A percentile compares a stretch with the other conserved stretches of the same genome.
Evolutionary conservation across 1,140 invertebrate species (phyloP).

Genomic region (Nomia melanderi): DNA sequence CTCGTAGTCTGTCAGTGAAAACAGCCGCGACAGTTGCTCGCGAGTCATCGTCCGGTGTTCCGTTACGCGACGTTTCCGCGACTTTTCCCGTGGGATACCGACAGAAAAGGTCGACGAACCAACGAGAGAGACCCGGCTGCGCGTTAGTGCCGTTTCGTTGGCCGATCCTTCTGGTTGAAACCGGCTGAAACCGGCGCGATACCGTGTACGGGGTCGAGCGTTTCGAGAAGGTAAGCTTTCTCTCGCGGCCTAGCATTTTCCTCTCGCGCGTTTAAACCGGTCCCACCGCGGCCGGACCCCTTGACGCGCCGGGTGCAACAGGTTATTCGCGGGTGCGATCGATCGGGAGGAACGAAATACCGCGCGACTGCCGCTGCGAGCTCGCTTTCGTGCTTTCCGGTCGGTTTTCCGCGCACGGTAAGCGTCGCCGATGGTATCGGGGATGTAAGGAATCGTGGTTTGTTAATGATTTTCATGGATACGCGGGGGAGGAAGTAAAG

Average conservation of each 20-base stretch:
- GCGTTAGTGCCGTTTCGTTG: too few relatives aligned
- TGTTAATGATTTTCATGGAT: too few relatives aligned
- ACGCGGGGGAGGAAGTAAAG: too few relatives aligned
- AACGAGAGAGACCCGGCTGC: too few relatives aligned
- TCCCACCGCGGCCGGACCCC: background rate
- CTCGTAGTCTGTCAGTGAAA: constrained; percentile 45
- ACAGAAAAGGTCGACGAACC: too few relatives aligned
- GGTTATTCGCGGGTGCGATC: background rate
- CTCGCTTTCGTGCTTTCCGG: background rate
- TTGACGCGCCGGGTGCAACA: constrained; percentile 1
- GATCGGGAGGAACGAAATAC: background rate
- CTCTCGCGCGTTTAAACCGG: background rate
- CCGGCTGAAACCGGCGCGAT: too few relatives aligned
- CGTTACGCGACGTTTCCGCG: background rate
- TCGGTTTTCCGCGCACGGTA: too few relatives aligned
- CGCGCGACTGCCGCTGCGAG: background rate
- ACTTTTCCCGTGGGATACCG: too few relatives aligned
- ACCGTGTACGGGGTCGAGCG: too few relatives aligned
- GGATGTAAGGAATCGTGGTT: too few relatives aligned
- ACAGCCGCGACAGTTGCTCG: constrained; percentile 5
- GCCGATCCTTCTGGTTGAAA: too few relatives aligned
- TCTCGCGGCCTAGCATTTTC: background rate
- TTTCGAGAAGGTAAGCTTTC: background rate
- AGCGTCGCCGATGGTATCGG: too few relatives aligned
- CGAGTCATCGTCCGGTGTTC: background rate